Evolutionary conservation across 2,888 invertebrate species (phyloP), one percentile per base, ranked within the genome.

Genomic region (Campoplex nolae): DNA sequence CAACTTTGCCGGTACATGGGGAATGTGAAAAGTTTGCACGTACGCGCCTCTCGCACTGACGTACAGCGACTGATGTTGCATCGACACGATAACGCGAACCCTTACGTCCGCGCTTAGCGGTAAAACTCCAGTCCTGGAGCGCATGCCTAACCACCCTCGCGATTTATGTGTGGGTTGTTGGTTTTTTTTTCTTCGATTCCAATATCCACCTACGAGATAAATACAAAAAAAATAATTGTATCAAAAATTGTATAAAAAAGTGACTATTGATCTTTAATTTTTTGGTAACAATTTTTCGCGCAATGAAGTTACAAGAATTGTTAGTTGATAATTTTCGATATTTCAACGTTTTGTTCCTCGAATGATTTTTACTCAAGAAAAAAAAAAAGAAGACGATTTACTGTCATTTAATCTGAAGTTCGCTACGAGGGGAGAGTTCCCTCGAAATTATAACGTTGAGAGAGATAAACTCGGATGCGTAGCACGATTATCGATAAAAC

Each of bases 21-120:
- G 56, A 70, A 35, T 54, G 42, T 11, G 16, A 73, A 38, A 77
- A 82, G 32, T 54, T 84, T 45, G 67, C 79, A 58, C 54, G 82
- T 82, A 76, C 87, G 70, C 56, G 87, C 65, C 71, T 35, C 83
- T 87, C 82, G 89, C 83, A 84, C 87, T 80, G 89, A 85, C 88
- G 89, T 86, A 76, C 84, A 88, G 85, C 86, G 82, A 89, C 89
- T 89, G 88, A 89, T 85, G 86, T 88, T 80, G 81, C 83, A 86
- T 83, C 86, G 79, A 75, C 75, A 85, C 84, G 86, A 85, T 88
- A 88, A 88, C 80, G 83, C 80, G 87, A 88, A 84, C 88, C 86
- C 83, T 88, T 58, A 65, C 82, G 82, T 70, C 84, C 84, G 75
- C 76, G 74, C 85, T 75, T 74, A 82, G 87, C 85, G 48, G 71